These are phyloP conservation scores for Philereme vetulata DNA, from an alignment of 2,888 invertebrate genomes.

Conservation along the genomic window DNA sequence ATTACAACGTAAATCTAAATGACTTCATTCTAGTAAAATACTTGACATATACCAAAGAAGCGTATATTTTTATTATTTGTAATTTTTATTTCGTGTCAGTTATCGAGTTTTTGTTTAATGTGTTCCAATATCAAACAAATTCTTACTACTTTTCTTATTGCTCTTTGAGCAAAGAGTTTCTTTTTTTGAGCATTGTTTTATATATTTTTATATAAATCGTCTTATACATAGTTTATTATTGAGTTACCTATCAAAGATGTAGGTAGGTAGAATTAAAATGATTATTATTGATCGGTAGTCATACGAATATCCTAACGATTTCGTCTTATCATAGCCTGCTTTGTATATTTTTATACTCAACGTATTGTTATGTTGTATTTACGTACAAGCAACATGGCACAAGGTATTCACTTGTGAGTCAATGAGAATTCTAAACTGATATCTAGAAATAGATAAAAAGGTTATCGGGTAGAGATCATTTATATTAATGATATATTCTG, in stretches of 20 bases:
- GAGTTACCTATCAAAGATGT: not conserved
- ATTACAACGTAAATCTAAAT: conserved; percentile 63
- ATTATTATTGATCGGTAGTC: conserved; percentile 4
- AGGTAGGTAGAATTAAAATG: not conserved
- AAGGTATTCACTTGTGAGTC: conserved; percentile 77
- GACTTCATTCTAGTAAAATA: conserved; percentile 65
- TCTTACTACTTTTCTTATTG: not conserved
- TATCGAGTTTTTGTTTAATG: no score
- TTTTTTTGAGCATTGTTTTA: not conserved
- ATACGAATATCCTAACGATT: conserved; percentile 6
- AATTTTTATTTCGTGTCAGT: conserved; percentile 8
- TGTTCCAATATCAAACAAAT: not conserved
- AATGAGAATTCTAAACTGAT: conserved; percentile 40
- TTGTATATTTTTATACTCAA: conserved; percentile 10
- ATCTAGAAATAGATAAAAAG: conserved; percentile 18
- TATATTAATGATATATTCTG: no score
- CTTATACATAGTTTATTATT: conserved; percentile 11
- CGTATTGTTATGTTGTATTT: conserved; percentile 19
- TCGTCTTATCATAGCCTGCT: conserved; percentile 7
- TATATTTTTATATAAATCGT: not conserved
- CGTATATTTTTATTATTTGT: conserved; percentile 32
- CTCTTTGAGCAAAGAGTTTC: not conserved
- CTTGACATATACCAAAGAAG: conserved; percentile 45
- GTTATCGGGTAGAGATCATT: no score
- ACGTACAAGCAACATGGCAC: conserved; percentile 65